Evolutionary conservation across 2,888 invertebrate genomes (phyloP), one percentile per base, ranked within the genome.

Genomic region (Platycheirus albimanus): DNA sequence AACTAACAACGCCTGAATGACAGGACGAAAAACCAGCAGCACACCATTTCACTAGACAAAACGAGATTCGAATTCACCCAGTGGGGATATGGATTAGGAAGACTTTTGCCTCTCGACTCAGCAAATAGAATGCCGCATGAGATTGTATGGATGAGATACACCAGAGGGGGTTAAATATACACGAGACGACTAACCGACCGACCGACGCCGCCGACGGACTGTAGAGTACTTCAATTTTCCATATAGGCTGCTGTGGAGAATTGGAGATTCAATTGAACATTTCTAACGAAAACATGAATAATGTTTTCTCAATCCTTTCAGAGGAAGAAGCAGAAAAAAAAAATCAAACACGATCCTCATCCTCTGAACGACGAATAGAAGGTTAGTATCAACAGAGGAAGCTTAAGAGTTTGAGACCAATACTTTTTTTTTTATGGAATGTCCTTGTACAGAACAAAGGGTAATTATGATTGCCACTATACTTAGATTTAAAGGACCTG

Each of bases 231-330:
- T n/a, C n/a, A n/a, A n/a, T n/a, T n/a, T n/a, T n/a, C n/a, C n/a
- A n/a, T 67, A 24, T 69, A 79, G 74, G 79, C 80, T 71, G 66
- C 58, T n/a, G n/a, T n/a, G 64, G 49, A 47, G 56, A 45, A 56
- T 69, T 38, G 19, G 8, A 66, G 76, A 76, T 76, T 72, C 77
- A 83, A 77, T 72, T 72, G 61, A 77, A 72, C 72, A 72, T 69
- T 83, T 78, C 56, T 52, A 74, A 52, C 72, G 56, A 58, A 69
- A 78, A 78, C 83, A 83, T 78, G 74, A 83, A 78, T 78, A 83
- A 78, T 78, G 69, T 72, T 72, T 64, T 63, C 69, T 45, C 69
- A 74, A 76, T 76, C 41, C 66, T 63, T 77, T 51, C 67, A 56
- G 30, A 20, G 17, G n/a, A n/a, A n/a, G n/a, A n/a, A n/a, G n/a